Conservation (phyloP, 2,888 invertebrate species). For the Molorchus minor region DNA sequence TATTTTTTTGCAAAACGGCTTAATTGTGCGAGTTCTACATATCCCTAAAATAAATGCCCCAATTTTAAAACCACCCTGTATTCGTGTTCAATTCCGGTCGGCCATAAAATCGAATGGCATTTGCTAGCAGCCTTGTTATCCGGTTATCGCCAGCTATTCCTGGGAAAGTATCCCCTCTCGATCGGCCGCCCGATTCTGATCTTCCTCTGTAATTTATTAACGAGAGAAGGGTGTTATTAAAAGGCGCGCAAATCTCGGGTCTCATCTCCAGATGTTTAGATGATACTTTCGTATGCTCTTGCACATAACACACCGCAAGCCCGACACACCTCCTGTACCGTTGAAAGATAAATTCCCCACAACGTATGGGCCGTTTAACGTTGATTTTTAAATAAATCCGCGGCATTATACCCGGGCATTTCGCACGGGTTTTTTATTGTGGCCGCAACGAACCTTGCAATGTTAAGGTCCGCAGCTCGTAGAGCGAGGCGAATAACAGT, state of each 20-base stretch:
- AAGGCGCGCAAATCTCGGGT: not conserved
- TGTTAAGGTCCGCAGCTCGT: constrained; percentile 11
- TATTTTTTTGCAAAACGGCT: too few relatives aligned
- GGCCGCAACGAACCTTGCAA: constrained; percentile 13
- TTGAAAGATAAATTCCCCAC: constrained; percentile 20
- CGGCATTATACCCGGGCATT: not conserved
- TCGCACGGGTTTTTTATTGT: constrained; percentile 4
- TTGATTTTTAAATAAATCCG: constrained; percentile 18
- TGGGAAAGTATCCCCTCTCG: too few relatives aligned
- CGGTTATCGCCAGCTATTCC: too few relatives aligned
- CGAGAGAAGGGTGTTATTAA: constrained; percentile 4
- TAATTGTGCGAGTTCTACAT: too few relatives aligned
- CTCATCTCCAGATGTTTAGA: not conserved
- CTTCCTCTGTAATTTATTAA: constrained; percentile 4
- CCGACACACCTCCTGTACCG: constrained; percentile 26
- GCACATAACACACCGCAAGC: too few relatives aligned
- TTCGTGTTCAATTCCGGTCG: too few relatives aligned
- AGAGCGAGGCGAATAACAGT: not conserved
- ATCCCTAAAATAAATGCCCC: too few relatives aligned
- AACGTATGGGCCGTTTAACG: constrained; percentile 24
- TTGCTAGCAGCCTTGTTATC: too few relatives aligned
- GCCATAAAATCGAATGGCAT: too few relatives aligned
- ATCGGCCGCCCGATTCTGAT: too few relatives aligned
- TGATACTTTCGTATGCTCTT: constrained; percentile 13
- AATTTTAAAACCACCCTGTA: too few relatives aligned